Evolutionary conservation across 2,888 invertebrate species (phyloP), one percentile per base, ranked within the genome.

Genomic region (Leptogaster cylindrica): DNA sequence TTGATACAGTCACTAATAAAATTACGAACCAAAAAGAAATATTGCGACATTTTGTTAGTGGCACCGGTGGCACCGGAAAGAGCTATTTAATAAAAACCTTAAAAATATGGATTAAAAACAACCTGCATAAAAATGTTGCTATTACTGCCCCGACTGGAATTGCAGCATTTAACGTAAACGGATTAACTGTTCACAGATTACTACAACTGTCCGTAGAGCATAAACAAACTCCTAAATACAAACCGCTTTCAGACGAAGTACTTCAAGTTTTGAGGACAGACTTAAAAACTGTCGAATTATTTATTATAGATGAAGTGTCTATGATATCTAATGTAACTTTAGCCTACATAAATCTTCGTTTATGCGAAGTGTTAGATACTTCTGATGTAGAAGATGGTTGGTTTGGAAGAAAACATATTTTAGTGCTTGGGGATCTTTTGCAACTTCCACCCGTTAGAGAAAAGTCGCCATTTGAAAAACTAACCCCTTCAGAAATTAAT

Each of bases 91-190:
- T 76, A 39, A 72, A 77, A 70, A 73, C 71, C 10, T 58, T 76
- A 0, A 71, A 65, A 70, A 50, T 66, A 14, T 76, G 73, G 74
- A 71, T 74, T n/a, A 73, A 75, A 66, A 70, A 70, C 25, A n/a
- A 55, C 25, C 65, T 74, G 8, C 28, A 67, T 4, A 74, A 74
- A 71, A 72, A 73, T 69, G 73, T 74, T 8, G 73, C 72, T 28
- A 71, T 75, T 31, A 70, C 71, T 7, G 76, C 75, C 2, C 76
- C 74, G 8, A 77, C 76, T 27, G 76, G 75, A 27, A 75, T 77
- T 18, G 76, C 76, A 16, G 76, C 77, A 28, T 77, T 75, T 64
- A 77, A 77, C 70, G 72, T 78, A n/a, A 71, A 74, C 61, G 76
- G 75, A 50, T 69, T 77, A 27, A 77, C 76, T 39, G 68, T 76